These are phyloP conservation scores for Hybognathus amarus DNA, from an alignment of 2,797 vertebrate species.

Conservation along the genomic window DNA sequence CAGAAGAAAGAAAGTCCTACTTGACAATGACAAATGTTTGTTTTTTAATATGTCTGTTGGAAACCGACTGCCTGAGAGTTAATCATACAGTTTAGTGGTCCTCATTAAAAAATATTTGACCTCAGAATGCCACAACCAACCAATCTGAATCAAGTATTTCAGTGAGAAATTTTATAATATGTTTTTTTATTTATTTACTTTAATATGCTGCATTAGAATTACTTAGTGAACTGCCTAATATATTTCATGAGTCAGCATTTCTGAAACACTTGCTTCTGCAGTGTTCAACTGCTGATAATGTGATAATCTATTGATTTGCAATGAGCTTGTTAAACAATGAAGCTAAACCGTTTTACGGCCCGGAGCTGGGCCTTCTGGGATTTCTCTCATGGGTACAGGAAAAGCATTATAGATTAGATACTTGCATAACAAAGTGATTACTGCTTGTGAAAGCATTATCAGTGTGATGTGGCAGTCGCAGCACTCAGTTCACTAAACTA, in stretches of 20 bases:
- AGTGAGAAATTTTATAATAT: neutral
- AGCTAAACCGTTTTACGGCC: conserved; percentile 27
- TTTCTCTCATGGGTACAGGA: conserved; percentile 4
- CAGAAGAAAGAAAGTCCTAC: too few species aligned
- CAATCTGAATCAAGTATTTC: neutral
- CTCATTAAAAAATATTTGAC: neutral
- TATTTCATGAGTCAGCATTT: conserved; percentile 37
- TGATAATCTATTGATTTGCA: conserved; percentile 52
- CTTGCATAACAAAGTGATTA: conserved; percentile 7
- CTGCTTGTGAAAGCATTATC: neutral
- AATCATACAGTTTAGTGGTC: neutral
- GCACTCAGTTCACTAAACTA: conserved; percentile 13
- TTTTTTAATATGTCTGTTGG: neutral
- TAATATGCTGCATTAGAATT: neutral
- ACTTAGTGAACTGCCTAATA: neutral
- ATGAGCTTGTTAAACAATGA: conserved; percentile 36
- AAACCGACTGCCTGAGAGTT: neutral
- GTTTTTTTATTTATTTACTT: neutral
- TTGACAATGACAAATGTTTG: too few species aligned
- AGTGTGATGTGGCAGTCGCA: neutral
- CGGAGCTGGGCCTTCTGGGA: conserved; percentile 1
- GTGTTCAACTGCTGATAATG: conserved; percentile 27
- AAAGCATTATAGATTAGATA: conserved; percentile 7
- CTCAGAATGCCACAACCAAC: neutral
- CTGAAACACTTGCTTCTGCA: conserved; percentile 39